Conservation (phyloP, 2,113 vertebrate species). For the Corythoichthys haematopterus region DNA sequence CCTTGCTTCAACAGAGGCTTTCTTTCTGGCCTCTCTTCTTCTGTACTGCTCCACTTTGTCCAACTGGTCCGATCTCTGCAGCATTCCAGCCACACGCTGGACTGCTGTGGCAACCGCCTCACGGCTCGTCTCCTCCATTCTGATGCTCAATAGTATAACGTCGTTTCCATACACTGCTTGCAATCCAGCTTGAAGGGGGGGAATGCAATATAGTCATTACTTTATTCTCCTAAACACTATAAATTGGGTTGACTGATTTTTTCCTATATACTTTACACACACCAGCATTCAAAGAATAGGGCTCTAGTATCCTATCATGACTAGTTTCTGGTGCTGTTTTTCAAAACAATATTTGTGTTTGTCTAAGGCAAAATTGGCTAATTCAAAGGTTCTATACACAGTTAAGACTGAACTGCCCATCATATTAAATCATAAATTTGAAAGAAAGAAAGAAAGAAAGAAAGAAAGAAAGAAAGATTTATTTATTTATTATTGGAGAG, state of each 20-base stretch:
- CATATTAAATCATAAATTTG: no score
- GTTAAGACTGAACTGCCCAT: no score
- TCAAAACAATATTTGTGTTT: no score
- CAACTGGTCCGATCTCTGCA: conserved; percentile 93
- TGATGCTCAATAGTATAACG: background rate
- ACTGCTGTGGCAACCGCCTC: conserved; percentile 93
- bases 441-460: no score
- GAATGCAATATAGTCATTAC: background rate
- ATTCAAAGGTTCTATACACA: no score
- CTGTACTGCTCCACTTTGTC: conserved; percentile 98
- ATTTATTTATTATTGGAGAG: no score
- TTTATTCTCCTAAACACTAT: background rate
- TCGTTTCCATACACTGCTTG: background rate
- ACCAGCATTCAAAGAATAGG: no score
- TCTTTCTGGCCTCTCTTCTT: conserved; percentile 91
- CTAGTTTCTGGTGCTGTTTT: no score
- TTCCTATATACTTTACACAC: no score
- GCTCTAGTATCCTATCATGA: no score
- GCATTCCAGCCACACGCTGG: conserved; percentile 95
- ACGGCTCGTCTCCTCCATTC: conserved; percentile 91
- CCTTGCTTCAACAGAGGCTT: conserved; percentile 94
- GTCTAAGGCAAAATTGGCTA: no score
- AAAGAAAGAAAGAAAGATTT: no score
- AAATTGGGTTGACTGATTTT: background rate
- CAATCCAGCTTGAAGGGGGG: background rate